phyloP scores from a whole-genome alignment of 2,113 vertebrate species.

The Ellobius talpinus region DNA sequence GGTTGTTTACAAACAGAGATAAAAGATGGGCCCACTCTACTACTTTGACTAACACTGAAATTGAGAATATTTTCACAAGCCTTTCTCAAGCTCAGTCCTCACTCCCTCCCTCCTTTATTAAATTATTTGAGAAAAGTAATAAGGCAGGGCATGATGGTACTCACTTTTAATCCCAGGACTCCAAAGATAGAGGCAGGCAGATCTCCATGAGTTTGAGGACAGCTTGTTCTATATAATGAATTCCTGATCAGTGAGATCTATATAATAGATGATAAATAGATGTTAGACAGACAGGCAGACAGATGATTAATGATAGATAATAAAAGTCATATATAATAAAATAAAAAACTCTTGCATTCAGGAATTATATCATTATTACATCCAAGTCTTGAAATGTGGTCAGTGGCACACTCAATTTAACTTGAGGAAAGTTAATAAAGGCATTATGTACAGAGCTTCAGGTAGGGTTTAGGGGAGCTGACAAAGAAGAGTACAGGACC shows the following conservation, averaged over 20 bases:
- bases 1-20: background rate
- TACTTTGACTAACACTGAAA: background rate
- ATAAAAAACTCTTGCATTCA: constrained; percentile 12
- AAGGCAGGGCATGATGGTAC: background rate
- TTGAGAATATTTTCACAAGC: background rate
- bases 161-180: background rate
- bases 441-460: background rate
- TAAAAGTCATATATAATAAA: background rate
- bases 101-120: background rate
- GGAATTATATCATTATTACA: background rate
- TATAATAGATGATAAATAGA: background rate
- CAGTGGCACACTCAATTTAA: background rate
- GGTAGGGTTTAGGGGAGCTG: background rate
- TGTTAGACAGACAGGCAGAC: too few relatives aligned
- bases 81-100: background rate
- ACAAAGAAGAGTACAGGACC: background rate
- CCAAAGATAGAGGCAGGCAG: background rate
- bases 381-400: background rate
- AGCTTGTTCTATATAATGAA: background rate
- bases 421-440: constrained; percentile 6
- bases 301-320: background rate
- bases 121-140: background rate
- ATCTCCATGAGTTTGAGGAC: background rate
- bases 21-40: background rate
- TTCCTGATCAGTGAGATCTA: background rate